Percentiles rank a stretch among this genome's conserved stretches.
Evolutionary conservation across 2,888 invertebrate genomes (phyloP).

Genomic region (Drosophila aldrichi): DNA sequence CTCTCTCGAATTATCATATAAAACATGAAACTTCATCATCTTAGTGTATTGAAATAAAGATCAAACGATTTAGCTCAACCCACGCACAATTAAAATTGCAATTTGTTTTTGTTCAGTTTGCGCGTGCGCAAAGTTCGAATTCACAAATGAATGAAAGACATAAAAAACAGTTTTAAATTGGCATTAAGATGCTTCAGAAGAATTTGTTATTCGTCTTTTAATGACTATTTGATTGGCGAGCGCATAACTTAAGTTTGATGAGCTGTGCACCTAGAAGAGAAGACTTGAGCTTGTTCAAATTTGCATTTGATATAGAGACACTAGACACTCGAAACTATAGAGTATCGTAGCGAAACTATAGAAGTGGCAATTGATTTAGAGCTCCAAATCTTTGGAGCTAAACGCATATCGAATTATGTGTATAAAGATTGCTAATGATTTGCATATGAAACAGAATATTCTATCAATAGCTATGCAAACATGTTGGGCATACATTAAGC

Average conservation of each 20-base stretch:
- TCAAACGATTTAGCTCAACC: slow-evolving; percentile 4
- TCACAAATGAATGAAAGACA: slow-evolving; percentile 1
- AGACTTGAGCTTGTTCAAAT: slow-evolving; percentile 16
- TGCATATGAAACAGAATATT: slow-evolving; percentile 43
- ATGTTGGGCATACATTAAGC: slow-evolving; percentile 32
- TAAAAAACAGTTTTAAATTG: slow-evolving; percentile 1
- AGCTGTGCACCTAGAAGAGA: slow-evolving; percentile 43
- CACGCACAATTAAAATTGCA: slow-evolving; percentile 36
- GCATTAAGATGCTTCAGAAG: slow-evolving; percentile 20
- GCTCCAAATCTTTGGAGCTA: slow-evolving; percentile 27
- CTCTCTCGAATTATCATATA: neutral
- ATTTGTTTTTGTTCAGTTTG: slow-evolving; percentile 29
- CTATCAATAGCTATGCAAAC: slow-evolving; percentile 38
- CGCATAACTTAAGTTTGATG: slow-evolving; percentile 49
- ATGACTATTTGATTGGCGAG: slow-evolving; percentile 20
- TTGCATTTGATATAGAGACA: slow-evolving; percentile 20
- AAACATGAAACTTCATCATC: neutral
- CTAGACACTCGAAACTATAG: neutral
- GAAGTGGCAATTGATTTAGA: slow-evolving; percentile 18
- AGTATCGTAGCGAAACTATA: neutral
- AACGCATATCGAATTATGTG: slow-evolving; percentile 16
- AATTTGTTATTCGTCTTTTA: slow-evolving; percentile 26
- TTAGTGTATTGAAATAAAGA: neutral
- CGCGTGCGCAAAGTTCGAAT: slow-evolving; percentile 31
- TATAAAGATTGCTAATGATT: slow-evolving; percentile 22